Percentiles rank a stretch among this genome's conserved stretches.
Conservation (phyloP, 2,888 invertebrate genomes). For the Omphaloscelis lunosa region DNA sequence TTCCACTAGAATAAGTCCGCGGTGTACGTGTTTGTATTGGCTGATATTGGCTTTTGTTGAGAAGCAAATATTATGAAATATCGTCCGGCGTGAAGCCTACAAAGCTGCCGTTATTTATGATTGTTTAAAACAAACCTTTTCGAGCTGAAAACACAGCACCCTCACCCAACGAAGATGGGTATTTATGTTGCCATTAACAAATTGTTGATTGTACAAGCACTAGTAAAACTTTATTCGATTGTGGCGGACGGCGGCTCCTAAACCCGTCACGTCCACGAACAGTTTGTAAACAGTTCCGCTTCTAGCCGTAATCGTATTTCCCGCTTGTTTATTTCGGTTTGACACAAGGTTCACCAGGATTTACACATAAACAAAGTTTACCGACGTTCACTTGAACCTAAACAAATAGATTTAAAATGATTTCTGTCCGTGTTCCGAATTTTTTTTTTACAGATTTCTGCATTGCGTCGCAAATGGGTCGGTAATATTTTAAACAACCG, state of each 20-base stretch:
- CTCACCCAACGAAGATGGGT: constrained; percentile 57
- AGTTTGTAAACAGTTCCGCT: constrained; percentile 85
- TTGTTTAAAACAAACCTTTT: constrained; percentile 61
- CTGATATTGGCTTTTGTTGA: constrained; percentile 83
- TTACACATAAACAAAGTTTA: constrained; percentile 74
- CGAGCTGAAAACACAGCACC: constrained; percentile 16
- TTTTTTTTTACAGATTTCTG: constrained; percentile 63
- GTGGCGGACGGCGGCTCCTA: constrained; percentile 63
- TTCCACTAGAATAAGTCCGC: constrained; percentile 82
- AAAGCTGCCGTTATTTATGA: constrained; percentile 60
- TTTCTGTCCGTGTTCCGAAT: constrained; percentile 49
- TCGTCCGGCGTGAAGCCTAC: constrained; percentile 67
- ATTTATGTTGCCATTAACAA: constrained; percentile 74
- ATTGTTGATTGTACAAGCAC: constrained; percentile 73
- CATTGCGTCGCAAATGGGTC: constrained; percentile 67
- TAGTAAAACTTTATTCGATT: constrained; percentile 75
- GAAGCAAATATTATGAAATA: constrained; percentile 80
- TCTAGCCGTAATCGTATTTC: constrained; percentile 82
- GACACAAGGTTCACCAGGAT: constrained; percentile 76
- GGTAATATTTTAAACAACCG: constrained; percentile 74
- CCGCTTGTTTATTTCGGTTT: constrained; percentile 83
- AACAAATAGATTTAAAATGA: constrained; percentile 65
- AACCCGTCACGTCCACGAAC: constrained; percentile 77
- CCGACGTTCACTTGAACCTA: constrained; percentile 71
- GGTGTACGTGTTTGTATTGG: constrained; percentile 82